Evolutionary conservation across 2,113 vertebrate species (phyloP), one percentile per base, ranked within the genome.

Genomic region (Chiloscyllium plagiosum): DNA sequence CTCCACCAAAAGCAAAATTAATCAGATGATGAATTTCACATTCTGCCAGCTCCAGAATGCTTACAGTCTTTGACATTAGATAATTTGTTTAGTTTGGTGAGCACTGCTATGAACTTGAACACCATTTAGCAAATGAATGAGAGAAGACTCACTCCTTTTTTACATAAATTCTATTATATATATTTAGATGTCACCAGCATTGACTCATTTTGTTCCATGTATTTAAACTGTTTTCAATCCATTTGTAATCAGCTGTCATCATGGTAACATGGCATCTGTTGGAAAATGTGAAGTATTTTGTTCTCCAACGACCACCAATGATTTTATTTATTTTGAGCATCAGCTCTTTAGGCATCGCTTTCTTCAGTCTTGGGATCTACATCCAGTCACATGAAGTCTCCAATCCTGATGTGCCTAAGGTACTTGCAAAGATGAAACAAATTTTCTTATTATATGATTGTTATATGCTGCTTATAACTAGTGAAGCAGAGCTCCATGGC

Each of bases 291-390:
- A 95, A 95, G 94, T 7, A 95, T 52, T 76, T 70, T 70, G 42
- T 52, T 72, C 26, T 29, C 68, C 68, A 72, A 37, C 68, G 47
- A 69, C 68, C 94, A 29, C 94, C 68, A 50, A 3, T 95, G 42
- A 22, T 95, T 52, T 66, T 95, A 69, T 95, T 95, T 52, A 29
- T 95, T 29, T 50, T 95, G 94, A 72, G 94, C 42, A 52, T 95
- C 68, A 76, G 94, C 69, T 95, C 94, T 52, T n/a, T 95, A 42
- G 94, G 37, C 24, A n/a, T 95, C 42, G 69, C 94, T 52, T 95
- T 95, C 94, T 72, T 95, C 94, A 95, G 94, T 52, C 37, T 95
- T 4, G 94, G 94, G 33, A 76, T 95, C 68, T 95, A 95, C 24
- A 95, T 95, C 24, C 94, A 3, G 22, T 95, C 94, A 70, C 94